These are phyloP conservation scores for Phodopus roborovskii DNA, from an alignment of 2,113 vertebrate species.

Conservation along the genomic window DNA sequence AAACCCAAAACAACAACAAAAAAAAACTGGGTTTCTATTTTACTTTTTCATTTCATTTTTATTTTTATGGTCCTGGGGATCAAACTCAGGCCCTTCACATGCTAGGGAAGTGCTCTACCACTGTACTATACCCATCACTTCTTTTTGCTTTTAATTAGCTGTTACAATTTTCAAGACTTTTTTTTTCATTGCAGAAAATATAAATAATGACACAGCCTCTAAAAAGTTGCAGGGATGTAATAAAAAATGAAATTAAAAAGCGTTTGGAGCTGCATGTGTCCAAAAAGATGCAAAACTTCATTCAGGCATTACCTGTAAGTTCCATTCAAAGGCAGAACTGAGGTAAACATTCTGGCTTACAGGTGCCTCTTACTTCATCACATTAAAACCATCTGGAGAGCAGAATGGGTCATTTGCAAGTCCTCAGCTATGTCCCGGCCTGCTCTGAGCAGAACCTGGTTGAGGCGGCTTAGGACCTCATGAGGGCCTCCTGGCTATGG, in stretches of 20 bases:
- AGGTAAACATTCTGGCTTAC: background rate
- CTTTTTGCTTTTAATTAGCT: background rate
- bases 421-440: background rate
- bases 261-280: background rate
- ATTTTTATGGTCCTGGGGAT: background rate
- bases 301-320: slow-evolving; percentile 10
- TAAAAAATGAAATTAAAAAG: background rate
- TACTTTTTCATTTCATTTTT: background rate
- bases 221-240: background rate
- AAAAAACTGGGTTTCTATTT: background rate
- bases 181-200: slow-evolving; percentile 31
- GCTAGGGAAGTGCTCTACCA: background rate
- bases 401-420: background rate
- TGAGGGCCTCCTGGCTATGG: background rate
- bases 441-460: background rate
- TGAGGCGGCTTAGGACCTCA: background rate
- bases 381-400: background rate
- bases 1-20: too few relatives aligned
- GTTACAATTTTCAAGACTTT: background rate
- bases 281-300: background rate
- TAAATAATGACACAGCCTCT: background rate
- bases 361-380: background rate
- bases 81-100: background rate
- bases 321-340: background rate
- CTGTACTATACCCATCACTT: background rate